Base-by-base conservation (phyloP, 2,888 invertebrate genomes). In the Aromia moschata region DNA sequence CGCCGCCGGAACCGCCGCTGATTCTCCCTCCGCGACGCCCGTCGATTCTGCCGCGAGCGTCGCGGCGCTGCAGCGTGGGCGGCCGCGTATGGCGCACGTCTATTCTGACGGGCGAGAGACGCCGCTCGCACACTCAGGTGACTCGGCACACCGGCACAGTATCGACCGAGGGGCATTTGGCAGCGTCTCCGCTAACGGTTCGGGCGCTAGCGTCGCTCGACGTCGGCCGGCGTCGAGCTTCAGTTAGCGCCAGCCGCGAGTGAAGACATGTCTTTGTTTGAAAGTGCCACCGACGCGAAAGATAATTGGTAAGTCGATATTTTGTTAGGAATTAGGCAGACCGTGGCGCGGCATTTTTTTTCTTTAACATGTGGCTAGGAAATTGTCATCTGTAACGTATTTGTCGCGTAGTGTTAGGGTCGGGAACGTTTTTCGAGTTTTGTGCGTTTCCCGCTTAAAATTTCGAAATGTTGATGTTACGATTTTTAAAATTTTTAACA, bases 121-220 rank as follows among this genome's bases (percentile, higher is more conserved):
- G n/a, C n/a, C n/a, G n/a, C n/a, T 62, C 60, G 66, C 67, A 67
- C 68, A 60, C 62, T 71, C 75, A 75, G 77, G 76, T 75, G 72
- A 74, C 69, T 70, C 70, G 69, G 52, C 41, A 37, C n/a, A n/a
- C 49, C 25, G 52, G 49, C 20, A 68, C 71, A 67, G 78, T 80
- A 80, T 80, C 78, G 79, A 80, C 79, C 79, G 76, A 75, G 72
- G 71, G 70, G 70, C 78, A 77, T 76, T 79, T 78, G 74, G 68
- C 65, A 71, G 77, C 78, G 77, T 78, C 77, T 73, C 78, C 80
- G 78, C 75, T 72, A 68, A 72, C 65, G 72, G 75, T 66, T 70
- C 74, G 74, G 78, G 79, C 79, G 79, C 79, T 77, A 74, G 72
- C 75, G 77, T 78, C 80, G 79, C 76, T 70, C 72, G 74, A 72